These are phyloP conservation scores for Ephestia elutella DNA, from an alignment of 1,140 invertebrate genomes.

Conservation along the genomic window DNA sequence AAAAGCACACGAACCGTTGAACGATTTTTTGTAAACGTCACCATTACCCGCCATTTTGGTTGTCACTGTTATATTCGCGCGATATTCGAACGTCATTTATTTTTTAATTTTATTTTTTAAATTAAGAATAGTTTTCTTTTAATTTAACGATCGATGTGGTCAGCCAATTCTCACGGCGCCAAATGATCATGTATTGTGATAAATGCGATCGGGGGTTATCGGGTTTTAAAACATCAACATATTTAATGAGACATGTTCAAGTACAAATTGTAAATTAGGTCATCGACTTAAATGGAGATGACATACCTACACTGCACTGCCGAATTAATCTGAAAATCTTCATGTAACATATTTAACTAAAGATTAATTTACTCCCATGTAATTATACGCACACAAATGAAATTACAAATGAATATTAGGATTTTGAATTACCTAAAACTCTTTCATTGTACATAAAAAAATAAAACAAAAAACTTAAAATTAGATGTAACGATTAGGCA, in stretches of 20 bases:
- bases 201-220: background rate
- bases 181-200: background rate
- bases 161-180: conserved; percentile 1
- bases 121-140: background rate
- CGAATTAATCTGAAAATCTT: background rate
- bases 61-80: conserved; percentile 37
- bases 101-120: background rate
- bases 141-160: background rate
- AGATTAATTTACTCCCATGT: too few relatives aligned
- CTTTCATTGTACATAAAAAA: too few relatives aligned
- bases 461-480: too few relatives aligned
- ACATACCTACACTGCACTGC: background rate
- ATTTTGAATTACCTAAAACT: too few relatives aligned
- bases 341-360: too few relatives aligned
- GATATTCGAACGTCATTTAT: conserved; percentile 32
- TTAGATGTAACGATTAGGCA: too few relatives aligned
- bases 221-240: conserved; percentile 1
- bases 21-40: conserved; percentile 33
- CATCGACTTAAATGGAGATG: conserved; percentile 18
- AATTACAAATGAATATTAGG: too few relatives aligned
- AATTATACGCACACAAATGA: too few relatives aligned
- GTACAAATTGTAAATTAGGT: conserved; percentile 14
- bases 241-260: background rate
- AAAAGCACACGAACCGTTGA: conserved; percentile 38
- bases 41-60: conserved; percentile 38